A percentile compares a stretch with the other conserved stretches of the same genome.
Evolutionary conservation across 2,888 invertebrate species (phyloP).

Genomic region (Osmoderma eremita): DNA sequence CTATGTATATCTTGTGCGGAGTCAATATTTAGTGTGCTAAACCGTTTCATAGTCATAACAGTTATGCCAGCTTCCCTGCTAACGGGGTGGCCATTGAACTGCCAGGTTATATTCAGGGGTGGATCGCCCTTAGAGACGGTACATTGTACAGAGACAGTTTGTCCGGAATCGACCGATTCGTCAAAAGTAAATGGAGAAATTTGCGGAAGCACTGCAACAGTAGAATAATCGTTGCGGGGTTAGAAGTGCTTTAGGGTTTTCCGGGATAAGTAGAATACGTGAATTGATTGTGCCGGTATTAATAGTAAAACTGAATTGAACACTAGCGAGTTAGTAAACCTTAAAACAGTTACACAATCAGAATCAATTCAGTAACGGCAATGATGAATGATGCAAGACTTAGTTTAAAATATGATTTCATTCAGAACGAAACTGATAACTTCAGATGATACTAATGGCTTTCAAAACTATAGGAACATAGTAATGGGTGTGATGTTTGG

Average conservation of each 20-base stretch:
- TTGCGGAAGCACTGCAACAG: conserved; percentile 72
- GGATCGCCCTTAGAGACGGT: conserved; percentile 80
- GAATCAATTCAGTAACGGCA: not conserved
- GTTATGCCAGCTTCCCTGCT: conserved; percentile 69
- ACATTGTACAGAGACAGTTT: conserved; percentile 78
- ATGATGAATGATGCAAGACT: conserved; percentile 25
- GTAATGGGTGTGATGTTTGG: not conserved
- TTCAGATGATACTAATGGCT: not conserved
- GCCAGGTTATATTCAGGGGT: conserved; percentile 72
- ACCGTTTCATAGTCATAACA: conserved; percentile 70
- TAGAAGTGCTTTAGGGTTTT: not conserved
- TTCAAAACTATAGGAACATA: not conserved
- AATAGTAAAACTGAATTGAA: not conserved
- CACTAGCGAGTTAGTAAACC: not conserved
- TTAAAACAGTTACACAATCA: no score
- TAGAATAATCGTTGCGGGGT: no score
- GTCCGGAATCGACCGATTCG: conserved; percentile 80
- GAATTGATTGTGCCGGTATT: no score
- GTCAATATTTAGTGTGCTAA: conserved; percentile 77
- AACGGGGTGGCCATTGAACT: conserved; percentile 69
- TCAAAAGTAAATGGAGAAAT: conserved; percentile 78
- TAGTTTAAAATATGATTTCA: not conserved
- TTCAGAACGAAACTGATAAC: not conserved
- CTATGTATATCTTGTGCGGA: conserved; percentile 77
- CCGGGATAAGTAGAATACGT: no score